Base-by-base conservation (phyloP, 2,797 vertebrate genomes). In the Eupleurogrammus muticus region DNA sequence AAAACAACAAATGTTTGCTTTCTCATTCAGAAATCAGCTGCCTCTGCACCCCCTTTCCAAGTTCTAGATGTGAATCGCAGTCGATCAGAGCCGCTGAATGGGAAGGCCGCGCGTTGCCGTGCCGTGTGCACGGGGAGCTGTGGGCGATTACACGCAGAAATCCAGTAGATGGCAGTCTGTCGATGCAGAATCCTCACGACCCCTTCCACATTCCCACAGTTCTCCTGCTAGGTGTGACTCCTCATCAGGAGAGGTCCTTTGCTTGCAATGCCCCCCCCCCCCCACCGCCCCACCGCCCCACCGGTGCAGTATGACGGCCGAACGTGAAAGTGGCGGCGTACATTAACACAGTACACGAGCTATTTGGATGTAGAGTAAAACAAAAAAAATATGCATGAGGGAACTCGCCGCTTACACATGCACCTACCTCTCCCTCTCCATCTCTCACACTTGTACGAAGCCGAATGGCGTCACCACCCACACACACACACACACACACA, bases 111-210 rank as follows among this genome's bases (percentile, higher is more conserved):
- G 6, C 3, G 17, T 79, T 3, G 13, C 5, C 44, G 7, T 9
- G 32, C 17, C 21, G 36, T 16, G 52, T 49, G 19, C 9, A 62
- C 11, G 3, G 13, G 8, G 36, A 20, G 16, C 10, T 34, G 9
- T 21, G 16, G n/a, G 2, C 17, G 5, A 19, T 44, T 5, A 2
- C 68, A 10, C n/a, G n/a, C n/a, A n/a, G n/a, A 48, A 40, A 40
- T 81, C 90, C 92, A 89, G 90, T 79, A 94, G 93, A 84, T 91
- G 92, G 93, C 92, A 92, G 85, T 92, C 66, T 87, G 70, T 84
- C 84, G 74, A 85, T 75, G 49, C 50, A 32, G 1, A 86, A 83
- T 75, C 13, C n/a, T 23, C 48, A n/a, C 32, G 6, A 54, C 40
- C 28, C n/a, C n/a, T n/a, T 24, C 19, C 35, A 66, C 68, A 75